Conservation (phyloP, 64 coral and sea anemone species). For the Montipora sp. region DNA sequence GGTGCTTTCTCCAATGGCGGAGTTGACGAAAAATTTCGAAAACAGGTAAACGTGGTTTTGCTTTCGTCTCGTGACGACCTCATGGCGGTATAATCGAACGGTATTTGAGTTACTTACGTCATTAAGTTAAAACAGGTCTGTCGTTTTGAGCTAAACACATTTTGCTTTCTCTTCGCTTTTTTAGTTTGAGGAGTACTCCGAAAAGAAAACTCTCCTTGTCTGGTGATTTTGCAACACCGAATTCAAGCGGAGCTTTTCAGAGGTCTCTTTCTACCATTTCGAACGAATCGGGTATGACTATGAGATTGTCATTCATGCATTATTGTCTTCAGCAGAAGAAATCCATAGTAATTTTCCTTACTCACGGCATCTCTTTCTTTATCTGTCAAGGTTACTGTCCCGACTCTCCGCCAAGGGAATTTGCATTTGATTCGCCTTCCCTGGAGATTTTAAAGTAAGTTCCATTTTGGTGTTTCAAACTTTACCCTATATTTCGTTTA, state of each 20-base stretch:
- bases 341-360: too few relatives aligned
- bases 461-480: not conserved
- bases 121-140: not conserved
- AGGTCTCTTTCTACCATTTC: slow-evolving; percentile 74
- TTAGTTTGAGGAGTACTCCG: slow-evolving; percentile 84
- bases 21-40: slow-evolving; percentile 85
- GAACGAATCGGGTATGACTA: slow-evolving; percentile 87
- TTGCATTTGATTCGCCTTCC: slow-evolving; percentile 80
- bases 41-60: slow-evolving; percentile 51
- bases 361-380: not conserved
- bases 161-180: slow-evolving; percentile 17
- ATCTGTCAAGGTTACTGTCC: slow-evolving; percentile 72
- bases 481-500: not conserved
- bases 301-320: not conserved
- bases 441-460: slow-evolving; percentile 87
- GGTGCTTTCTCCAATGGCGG: slow-evolving; percentile 90
- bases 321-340: too few relatives aligned
- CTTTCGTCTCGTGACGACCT: not conserved
- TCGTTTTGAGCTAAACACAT: not conserved
- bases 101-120: not conserved
- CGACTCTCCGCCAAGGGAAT: slow-evolving; percentile 55
- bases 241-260: slow-evolving; percentile 61
- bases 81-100: slow-evolving; percentile 38
- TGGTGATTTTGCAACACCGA: slow-evolving; percentile 61
- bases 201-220: slow-evolving; percentile 91